Base-by-base conservation (phyloP, 2,113 vertebrate species). In the Heterochromis multidens region DNA sequence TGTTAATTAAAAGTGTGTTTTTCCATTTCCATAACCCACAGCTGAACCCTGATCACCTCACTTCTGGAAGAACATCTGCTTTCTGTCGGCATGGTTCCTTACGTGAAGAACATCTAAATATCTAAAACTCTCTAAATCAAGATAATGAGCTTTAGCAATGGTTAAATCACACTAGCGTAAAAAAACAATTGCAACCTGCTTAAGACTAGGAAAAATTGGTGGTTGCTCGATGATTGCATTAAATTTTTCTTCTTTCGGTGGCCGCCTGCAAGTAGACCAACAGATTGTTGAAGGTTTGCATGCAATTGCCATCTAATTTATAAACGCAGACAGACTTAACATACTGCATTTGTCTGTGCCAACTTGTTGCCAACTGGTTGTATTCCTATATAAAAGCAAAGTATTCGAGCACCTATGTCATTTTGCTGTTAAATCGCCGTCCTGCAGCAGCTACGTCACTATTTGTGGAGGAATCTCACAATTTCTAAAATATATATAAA, bases 81-180 rank as follows among this genome's bases (percentile, higher is more conserved):
- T 63, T 33, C 61, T 63, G 21, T 63, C 61, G 11, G 1, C 33
- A 27, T 14, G 12, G 21, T 35, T 40, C 62, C 62, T 21, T 16
- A 19, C 17, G 59, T 14, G 0, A 10, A 9, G n/a, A 25, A 23
- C 13, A 3, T 59, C 57, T 59, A 8, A 27, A 29, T 4, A 23
- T 59, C 13, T 7, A 0, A n/a, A 33, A 63, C 33, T 4, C 33
- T n/a, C 31, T 65, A 21, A 1, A 21, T 65, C 33, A 1, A 8
- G 33, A 0, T 0, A 10, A 62, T 63, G 61, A 13, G 31, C 13
- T 31, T 35, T 35, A 35, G 31, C 4, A 35, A 0, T 62, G 61
- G 0, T 31, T 63, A 31, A n/a, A 23, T 58, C 57, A 27, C 57
- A 14, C 31, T 10, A 1, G 4, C 35, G 61, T 31, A 31, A 31